Base-by-base conservation (phyloP, 2,888 invertebrate genomes). In the Mystacides longicornis region DNA sequence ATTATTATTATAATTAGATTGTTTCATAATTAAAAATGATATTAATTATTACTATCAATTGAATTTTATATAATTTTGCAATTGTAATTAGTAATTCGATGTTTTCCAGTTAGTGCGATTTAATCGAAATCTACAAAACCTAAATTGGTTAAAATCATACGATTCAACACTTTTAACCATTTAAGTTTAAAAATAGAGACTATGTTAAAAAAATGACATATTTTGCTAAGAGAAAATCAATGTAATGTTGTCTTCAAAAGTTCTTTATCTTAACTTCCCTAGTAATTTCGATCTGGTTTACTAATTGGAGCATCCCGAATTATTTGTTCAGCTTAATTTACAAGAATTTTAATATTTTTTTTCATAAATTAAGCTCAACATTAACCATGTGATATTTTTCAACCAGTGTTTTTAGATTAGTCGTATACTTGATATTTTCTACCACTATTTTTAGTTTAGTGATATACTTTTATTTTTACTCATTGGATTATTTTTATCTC, bases 331-430 rank as follows among this genome's bases (percentile, higher is more conserved):
- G 76, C 75, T 76, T 76, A 75, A 76, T 77, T 76, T 73, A 47
- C 9, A 48, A n/a, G 48, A 48, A 48, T 73, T 48, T 19, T n/a
- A n/a, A n/a, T n/a, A 63, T 64, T 64, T 66, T 69, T 67, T 65
- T 63, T 69, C 72, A 75, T 74, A 73, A 75, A 76, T 76, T 75
- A 74, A 76, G 76, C 77, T 76, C 75, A 74, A 76, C 76, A 72
- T 71, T 69, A 74, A 75, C 74, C 71, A 71, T 75, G 77, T 77
- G 77, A 77, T 77, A 77, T 77, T 77, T n/a, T 75, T 61, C 55
- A 59, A 59, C 52, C 58, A 54, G 55, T 42, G 49, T 56, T 56
- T 45, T 57, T 54, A 54, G 47, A 52, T n/a, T n/a, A n/a, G n/a
- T n/a, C n/a, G n/a, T n/a, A 43, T 49, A 58, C 31, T 33, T 57